Base-by-base conservation (phyloP, 2,113 vertebrate genomes). In the Irena cyanogastra region DNA sequence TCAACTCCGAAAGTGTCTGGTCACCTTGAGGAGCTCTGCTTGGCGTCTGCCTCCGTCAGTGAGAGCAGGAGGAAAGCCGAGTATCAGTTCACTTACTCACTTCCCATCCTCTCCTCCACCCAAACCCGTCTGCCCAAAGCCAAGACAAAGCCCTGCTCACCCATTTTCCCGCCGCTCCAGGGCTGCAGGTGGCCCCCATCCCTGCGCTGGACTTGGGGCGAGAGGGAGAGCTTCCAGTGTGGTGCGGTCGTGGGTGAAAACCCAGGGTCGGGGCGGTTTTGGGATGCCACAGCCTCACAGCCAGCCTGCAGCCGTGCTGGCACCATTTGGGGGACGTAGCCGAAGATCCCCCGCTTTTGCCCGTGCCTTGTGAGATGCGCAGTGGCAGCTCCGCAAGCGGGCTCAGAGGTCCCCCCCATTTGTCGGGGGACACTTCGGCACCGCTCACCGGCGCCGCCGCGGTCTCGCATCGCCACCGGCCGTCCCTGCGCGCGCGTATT, bases 131-230 rank as follows among this genome's bases (percentile, higher is more conserved):
- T 3, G 2, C 50, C 30, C 1, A 0, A 24, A 10, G 12, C 71
- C 80, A 44, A 66, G 61, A 57, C 6, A 21, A 65, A 80, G 28
- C 31, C 26, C 33, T 28, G 22, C 44, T 89, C 15, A 4, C 15
- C 6, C 6, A 0, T 50, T 59, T 50, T 54, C 45, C 35, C 0
- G 0, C 26, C 0, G 0, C 3, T 39, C 42, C 3, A 2, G 47
- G 28, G 21, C 30, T 50, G 9, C 5, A 7, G 35, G 26, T 19
- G 11, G 23, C 23, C 31, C 56, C 59, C 2, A 3, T 13, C 63
- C 26, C 30, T 4, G 1, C 0, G 1, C 45, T 50, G 65, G 41
- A 42, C 66, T 85, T 61, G 27, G 21, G 50, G 8, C 0, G 1
- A 50, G 47, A 47, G 19, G 45, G 9, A 60, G 13, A 3, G 47